phyloP scores from a whole-genome alignment of 2,113 vertebrate genomes.

The Epinephelus moara region DNA sequence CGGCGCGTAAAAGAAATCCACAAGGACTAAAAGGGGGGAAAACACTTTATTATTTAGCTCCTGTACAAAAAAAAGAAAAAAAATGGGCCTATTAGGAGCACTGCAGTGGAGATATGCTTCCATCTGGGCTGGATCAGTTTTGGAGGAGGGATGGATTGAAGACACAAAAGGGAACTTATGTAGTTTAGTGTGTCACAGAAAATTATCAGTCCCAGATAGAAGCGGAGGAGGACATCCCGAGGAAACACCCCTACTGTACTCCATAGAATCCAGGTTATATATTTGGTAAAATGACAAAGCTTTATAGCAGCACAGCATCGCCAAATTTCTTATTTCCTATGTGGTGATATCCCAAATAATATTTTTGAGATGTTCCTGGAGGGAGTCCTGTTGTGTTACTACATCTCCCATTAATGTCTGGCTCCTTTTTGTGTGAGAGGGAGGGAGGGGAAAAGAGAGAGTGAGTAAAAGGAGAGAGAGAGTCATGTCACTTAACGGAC shows the following conservation, averaged over 20 bases:
- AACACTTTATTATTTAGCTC: constrained; percentile 33
- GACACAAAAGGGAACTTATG: constrained; percentile 15
- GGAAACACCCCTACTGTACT: background rate
- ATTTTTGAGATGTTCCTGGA: background rate
- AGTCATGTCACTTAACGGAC: constrained; percentile 70
- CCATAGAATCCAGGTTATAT: background rate
- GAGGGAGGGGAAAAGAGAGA: background rate
- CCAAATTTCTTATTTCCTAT: background rate
- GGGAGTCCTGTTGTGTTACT: constrained; percentile 23
- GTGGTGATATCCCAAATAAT: background rate
- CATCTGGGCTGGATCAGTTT: background rate
- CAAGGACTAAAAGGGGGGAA: background rate
- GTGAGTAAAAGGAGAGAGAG: constrained; percentile 53
- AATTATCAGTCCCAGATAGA: constrained; percentile 6
- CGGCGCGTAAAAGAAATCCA: constrained; percentile 35
- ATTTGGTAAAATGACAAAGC: background rate
- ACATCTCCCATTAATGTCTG: constrained; percentile 49
- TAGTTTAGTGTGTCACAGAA: constrained; percentile 26
- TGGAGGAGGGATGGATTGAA: background rate
- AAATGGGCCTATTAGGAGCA: background rate
- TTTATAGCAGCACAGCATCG: background rate
- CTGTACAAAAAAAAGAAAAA: constrained; percentile 5
- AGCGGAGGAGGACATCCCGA: constrained; percentile 12
- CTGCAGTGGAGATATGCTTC: background rate
- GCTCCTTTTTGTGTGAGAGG: constrained; percentile 37